Base-by-base conservation (phyloP, 2,113 vertebrate species). In the Rutilus rutilus region DNA sequence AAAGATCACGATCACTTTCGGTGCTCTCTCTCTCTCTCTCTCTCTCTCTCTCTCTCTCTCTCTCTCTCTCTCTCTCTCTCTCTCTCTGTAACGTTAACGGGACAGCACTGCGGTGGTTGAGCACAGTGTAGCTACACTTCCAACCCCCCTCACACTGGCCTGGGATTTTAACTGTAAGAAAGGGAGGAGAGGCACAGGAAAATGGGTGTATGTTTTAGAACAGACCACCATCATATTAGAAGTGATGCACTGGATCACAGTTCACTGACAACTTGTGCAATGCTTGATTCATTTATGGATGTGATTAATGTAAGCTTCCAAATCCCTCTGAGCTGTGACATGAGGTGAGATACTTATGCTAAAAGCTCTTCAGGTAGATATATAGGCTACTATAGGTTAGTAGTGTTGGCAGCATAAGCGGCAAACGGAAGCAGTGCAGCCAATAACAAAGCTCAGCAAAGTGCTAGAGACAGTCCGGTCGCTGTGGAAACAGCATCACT, bases 101-200 rank as follows among this genome's bases (percentile, higher is more conserved):
- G 86, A 84, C 86, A 84, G 86, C 86, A 85, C 82, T 86, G 83
- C 86, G 71, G 79, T 83, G 65, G 78, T 71, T 64, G 64, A 73
- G 82, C 67, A 42, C 23, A 83, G 30, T 67, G 65, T 83, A 57
- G 65, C 19, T 83, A 73, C 65, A 36, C 65, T 83, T 73, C 23
- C 47, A 33, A 65, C 57, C 78, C 59, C 59, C 60, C 17, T 65
- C 79, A 33, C 60, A 42, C 8, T 67, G 62, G 45, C 27, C 25
- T 67, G 45, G 42, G 27, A 52, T 82, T 67, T 67, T 52, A 82
- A 50, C 60, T 12, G 30, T 42, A 83, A 8, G 65, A 73, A 57
- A 73, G 21, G 57, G 45, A 27, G 59, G 39, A 73, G 30, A 83
- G 81, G 30, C 47, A 21, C 19, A 33, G 30, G 4, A 15, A 78